Conservation (phyloP, 1,140 invertebrate genomes). For the Trichonephila clavipes region DNA sequence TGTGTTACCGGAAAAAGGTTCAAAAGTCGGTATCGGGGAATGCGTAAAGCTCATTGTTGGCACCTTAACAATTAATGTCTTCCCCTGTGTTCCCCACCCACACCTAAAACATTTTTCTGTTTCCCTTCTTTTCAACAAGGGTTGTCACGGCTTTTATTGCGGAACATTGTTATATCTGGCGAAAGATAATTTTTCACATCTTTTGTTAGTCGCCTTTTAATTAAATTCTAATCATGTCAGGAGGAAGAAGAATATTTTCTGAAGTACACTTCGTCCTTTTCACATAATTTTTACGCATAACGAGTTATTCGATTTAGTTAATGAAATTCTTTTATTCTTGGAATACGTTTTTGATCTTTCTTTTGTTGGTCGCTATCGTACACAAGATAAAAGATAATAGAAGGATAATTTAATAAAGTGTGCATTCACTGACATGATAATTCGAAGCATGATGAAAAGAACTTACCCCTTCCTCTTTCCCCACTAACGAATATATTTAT, state of each 20-base stretch:
- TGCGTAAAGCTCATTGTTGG: slow-evolving; percentile 27
- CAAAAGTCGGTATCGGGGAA: slow-evolving; percentile 46
- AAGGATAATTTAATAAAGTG: slow-evolving; percentile 53
- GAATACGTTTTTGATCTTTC: slow-evolving; percentile 52
- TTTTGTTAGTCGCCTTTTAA: slow-evolving; percentile 64
- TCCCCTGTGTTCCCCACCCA: neutral
- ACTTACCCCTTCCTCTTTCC: neutral
- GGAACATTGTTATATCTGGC: slow-evolving; percentile 58
- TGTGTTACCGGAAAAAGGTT: slow-evolving; percentile 8
- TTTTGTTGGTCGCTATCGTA: slow-evolving; percentile 27
- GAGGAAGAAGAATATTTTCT: slow-evolving; percentile 30
- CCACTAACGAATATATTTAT: neutral
- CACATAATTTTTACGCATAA: slow-evolving; percentile 47
- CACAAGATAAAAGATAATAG: slow-evolving; percentile 47
- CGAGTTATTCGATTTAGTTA: slow-evolving; percentile 28
- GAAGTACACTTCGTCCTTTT: neutral
- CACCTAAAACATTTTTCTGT: neutral
- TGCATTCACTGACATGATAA: slow-evolving; percentile 29
- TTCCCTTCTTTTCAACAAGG: neutral
- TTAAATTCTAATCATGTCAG: slow-evolving; percentile 67
- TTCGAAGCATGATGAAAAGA: neutral
- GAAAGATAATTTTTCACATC: slow-evolving; percentile 66
- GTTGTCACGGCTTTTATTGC: slow-evolving; percentile 36
- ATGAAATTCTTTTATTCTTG: slow-evolving; percentile 54
- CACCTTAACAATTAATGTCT: slow-evolving; percentile 42